Percentiles rank a stretch among this genome's conserved stretches.
phyloP scores from a whole-genome alignment of 2,888 invertebrate species.

The Acronicta leporina region DNA sequence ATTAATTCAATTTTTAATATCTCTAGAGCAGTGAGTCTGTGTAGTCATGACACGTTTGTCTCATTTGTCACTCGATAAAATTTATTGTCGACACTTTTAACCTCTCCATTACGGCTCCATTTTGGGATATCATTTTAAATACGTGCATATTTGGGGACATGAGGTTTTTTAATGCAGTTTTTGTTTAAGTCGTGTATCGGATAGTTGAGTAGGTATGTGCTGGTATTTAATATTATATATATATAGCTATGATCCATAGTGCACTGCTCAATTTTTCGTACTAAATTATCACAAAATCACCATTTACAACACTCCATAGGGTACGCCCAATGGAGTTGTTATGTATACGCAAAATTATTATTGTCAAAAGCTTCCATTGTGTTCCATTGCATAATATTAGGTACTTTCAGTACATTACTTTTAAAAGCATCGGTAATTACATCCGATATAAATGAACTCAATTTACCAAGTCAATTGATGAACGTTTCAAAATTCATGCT shows the following conservation, averaged over 20 bases:
- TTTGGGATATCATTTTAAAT: conserved; percentile 38
- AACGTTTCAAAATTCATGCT: conserved; percentile 54
- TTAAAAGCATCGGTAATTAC: conserved; percentile 26
- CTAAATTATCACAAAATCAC: not conserved
- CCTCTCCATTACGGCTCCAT: conserved; percentile 47
- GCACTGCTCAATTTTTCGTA: not conserved
- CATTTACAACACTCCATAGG: conserved; percentile 4
- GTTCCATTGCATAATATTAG: conserved; percentile 15
- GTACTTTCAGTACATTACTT: conserved; percentile 25
- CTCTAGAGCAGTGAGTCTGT: conserved; percentile 49
- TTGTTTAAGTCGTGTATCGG: conserved; percentile 10
- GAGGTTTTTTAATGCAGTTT: conserved; percentile 2
- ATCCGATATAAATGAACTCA: conserved; percentile 27
- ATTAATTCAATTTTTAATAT: conserved; percentile 83
- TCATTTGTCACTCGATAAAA: conserved; percentile 68
- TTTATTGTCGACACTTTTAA: conserved; percentile 59
- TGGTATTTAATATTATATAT: not conserved
- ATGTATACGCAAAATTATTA: not conserved
- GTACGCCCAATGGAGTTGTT: not conserved
- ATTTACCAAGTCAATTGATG: conserved; percentile 50
- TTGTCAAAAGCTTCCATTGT: conserved; percentile 8
- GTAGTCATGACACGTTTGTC: conserved; percentile 67
- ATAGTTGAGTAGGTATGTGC: not conserved
- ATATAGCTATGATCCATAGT: not conserved
- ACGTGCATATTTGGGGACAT: conserved; percentile 21